Evolutionary conservation across 2,888 invertebrate species (phyloP).

Genomic region (Sinohyriopsis cumingii): DNA sequence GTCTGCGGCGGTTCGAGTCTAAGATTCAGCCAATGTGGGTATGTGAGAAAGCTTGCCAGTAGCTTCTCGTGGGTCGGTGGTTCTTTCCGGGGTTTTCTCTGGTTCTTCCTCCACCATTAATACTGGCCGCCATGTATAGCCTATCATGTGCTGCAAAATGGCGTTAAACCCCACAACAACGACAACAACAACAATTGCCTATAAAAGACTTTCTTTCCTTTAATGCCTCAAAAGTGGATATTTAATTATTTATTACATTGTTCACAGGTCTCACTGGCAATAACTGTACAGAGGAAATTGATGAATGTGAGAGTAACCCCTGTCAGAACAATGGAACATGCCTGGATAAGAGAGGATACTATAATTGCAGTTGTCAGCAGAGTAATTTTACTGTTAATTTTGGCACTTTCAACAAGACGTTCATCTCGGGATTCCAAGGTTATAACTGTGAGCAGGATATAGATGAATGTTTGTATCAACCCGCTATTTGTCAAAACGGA

Average conservation of each 20-base stretch:
- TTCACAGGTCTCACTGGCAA: constrained; percentile 35
- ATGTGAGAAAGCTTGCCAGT: no score
- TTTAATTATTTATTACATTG: constrained; percentile 9
- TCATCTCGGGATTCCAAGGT: constrained; percentile 60
- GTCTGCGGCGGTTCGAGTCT: no score
- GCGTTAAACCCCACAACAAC: no score
- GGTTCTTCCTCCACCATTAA: no score
- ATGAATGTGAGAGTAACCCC: constrained; percentile 52
- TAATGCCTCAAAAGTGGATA: neutral
- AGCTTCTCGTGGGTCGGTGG: no score
- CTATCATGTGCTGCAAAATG: no score
- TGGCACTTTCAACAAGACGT: constrained; percentile 24
- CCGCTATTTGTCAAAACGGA: constrained; percentile 49
- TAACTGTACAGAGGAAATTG: constrained; percentile 38
- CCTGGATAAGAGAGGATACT: constrained; percentile 25
- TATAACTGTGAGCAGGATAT: constrained; percentile 52
- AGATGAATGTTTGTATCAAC: constrained; percentile 44
- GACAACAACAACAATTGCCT: no score
- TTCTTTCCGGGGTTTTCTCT: no score
- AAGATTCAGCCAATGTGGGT: no score
- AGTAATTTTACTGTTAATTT: constrained; percentile 15
- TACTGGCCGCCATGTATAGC: no score
- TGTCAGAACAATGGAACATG: constrained; percentile 60
- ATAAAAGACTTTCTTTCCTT: no score
- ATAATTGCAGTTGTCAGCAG: constrained; percentile 35